Evolutionary conservation across 2,888 invertebrate species (phyloP), one percentile per base, ranked within the genome.

Genomic region (Drosophila incognita): DNA sequence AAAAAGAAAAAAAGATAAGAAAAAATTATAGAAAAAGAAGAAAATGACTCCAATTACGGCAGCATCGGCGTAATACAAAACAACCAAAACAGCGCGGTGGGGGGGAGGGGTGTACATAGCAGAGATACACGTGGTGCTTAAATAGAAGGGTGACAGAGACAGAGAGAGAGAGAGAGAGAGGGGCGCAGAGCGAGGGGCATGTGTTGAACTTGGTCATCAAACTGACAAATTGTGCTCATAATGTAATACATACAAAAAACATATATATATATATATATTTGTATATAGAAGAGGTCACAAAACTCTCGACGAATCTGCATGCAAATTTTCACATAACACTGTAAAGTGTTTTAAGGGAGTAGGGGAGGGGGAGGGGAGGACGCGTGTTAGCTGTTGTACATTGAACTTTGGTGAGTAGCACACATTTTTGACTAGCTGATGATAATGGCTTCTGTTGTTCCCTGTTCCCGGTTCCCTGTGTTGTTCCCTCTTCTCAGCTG

Each of bases 251-350:
- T 31, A 38, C 27, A 27, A 36, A 42, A 24, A 42, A 21, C 7
- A n/a, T 13, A 46, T 24, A n/a, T 27, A 15, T 40, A 21, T 10
- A 13, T 15, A 42, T 24, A 24, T 1, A 31, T 21, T 33, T 24
- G 8, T 42, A 48, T 65, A 21, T 46, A 24, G 4, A 38, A 21
- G 33, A 67, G 40, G 48, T 35, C 38, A 35, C 42, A 10, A 66
- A 49, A 64, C 29, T 40, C 58, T 53, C 24, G 52, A 46, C 58
- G 49, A 49, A 74, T 53, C 31, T 7, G 66, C 62, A 70, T 81
- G 88, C 74, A 71, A 85, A 79, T 81, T 81, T 87, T 81, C 76
- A 63, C 86, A 87, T 57, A 69, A 48, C 72, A 58, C 57, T 87
- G 88, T 62, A 57, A 84, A 53, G 8, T 46, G 24, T 15, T 46